Conservation (phyloP, 2,888 invertebrate species). For the Scaptomyza tumidula region DNA sequence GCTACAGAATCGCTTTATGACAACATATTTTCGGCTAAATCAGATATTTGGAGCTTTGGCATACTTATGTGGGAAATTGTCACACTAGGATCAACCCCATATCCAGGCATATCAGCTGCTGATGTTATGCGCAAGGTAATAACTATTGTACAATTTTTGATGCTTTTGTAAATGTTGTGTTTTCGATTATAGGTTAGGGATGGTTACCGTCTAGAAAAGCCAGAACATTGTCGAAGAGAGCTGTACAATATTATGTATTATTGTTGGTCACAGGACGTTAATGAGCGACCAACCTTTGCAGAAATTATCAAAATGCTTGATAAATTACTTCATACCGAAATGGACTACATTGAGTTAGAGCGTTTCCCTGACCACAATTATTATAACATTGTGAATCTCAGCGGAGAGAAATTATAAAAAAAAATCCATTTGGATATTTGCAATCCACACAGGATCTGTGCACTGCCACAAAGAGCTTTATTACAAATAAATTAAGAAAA, state of each 20-base stretch:
- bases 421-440: not conserved
- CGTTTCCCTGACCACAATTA: slow-evolving; percentile 97
- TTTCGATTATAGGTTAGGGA: slow-evolving; percentile 88
- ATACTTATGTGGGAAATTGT: slow-evolving; percentile 98
- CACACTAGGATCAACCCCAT: slow-evolving; percentile 97
- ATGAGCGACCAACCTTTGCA: slow-evolving; percentile 92
- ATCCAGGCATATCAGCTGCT: slow-evolving; percentile 95
- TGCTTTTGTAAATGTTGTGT: not conserved
- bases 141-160: not conserved
- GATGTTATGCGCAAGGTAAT: slow-evolving; percentile 95
- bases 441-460: slow-evolving; percentile 9
- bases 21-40: slow-evolving; percentile 96
- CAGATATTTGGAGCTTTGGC: slow-evolving; percentile 98
- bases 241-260: slow-evolving; percentile 97
- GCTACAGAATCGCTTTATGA: slow-evolving; percentile 97
- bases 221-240: slow-evolving; percentile 96
- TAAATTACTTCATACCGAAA: slow-evolving; percentile 93
- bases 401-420: slow-evolving; percentile 90
- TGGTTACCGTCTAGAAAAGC: slow-evolving; percentile 95
- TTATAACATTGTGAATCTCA: slow-evolving; percentile 93
- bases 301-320: slow-evolving; percentile 93
- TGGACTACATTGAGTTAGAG: slow-evolving; percentile 96
- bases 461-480: slow-evolving; percentile 75
- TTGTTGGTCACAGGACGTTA: slow-evolving; percentile 95
- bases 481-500: slow-evolving; percentile 32